Conservation (phyloP, 2,113 vertebrate species). For the Patagioenas fasciata region DNA sequence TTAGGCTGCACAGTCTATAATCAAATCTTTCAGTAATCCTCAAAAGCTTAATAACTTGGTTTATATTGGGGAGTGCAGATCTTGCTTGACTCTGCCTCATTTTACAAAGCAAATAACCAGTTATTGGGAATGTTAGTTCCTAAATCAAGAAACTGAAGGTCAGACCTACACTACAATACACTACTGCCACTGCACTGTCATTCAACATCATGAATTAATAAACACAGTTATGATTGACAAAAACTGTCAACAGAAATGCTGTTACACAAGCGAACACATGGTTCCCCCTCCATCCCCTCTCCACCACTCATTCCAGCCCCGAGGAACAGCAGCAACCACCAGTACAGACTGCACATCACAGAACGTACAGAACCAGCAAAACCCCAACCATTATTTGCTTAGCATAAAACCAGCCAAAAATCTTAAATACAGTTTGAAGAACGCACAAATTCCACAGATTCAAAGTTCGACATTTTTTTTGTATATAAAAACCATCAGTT, state of each 20-base stretch:
- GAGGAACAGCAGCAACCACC: neutral
- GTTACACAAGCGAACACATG: neutral
- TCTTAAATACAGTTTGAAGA: neutral
- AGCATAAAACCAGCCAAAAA: neutral
- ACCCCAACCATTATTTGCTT: neutral
- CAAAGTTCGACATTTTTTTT: neutral
- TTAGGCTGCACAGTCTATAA: neutral
- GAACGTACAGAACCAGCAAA: neutral
- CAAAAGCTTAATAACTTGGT: neutral
- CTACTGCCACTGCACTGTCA: neutral
- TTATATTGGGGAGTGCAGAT: neutral
- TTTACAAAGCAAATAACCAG: neutral
- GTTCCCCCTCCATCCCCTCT: neutral
- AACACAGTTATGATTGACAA: neutral
- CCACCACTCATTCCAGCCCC: neutral
- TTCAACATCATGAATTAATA: neutral
- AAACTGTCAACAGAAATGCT: neutral
- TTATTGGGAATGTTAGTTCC: neutral
- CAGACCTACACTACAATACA: neutral
- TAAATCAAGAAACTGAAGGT: neutral
- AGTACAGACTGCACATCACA: fast-evolving
- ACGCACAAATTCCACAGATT: neutral
- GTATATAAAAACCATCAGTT: neutral
- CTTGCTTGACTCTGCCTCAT: neutral
- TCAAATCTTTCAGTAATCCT: neutral